Conservation (phyloP, 2,888 invertebrate genomes). For the Entomobrya multifasciata region DNA sequence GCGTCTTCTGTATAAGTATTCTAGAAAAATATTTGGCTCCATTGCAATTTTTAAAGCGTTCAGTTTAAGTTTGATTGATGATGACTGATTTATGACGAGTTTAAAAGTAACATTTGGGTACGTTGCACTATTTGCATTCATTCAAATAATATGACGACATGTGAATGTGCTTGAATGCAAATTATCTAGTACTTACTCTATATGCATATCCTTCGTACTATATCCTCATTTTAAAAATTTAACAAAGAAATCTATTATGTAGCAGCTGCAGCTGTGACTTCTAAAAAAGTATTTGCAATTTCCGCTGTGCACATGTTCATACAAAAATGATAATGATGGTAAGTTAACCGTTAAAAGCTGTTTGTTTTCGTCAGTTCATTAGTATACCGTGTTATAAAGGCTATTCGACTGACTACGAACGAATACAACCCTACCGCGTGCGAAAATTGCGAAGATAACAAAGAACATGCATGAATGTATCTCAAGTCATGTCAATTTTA, state of each 20-base stretch:
- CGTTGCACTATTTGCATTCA: not conserved
- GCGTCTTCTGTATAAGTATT: too few relatives aligned
- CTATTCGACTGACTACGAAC: too few relatives aligned
- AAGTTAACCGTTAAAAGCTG: too few relatives aligned
- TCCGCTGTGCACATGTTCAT: not conserved
- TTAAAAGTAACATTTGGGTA: slow-evolving; percentile 6
- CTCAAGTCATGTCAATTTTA: too few relatives aligned
- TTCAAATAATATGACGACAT: not conserved
- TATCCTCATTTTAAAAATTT: not conserved
- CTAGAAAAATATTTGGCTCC: slow-evolving; percentile 5
- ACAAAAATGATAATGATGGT: too few relatives aligned
- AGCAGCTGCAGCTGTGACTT: too few relatives aligned
- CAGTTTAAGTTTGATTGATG: slow-evolving; percentile 28
- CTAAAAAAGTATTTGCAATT: not conserved
- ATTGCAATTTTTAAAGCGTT: not conserved
- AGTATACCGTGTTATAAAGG: too few relatives aligned
- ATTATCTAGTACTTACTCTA: too few relatives aligned
- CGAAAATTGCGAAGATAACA: too few relatives aligned
- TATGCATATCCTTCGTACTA: not conserved
- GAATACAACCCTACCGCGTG: too few relatives aligned
- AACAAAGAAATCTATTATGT: not conserved
- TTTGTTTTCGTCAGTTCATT: too few relatives aligned
- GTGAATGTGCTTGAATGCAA: not conserved
- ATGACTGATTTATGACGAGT: slow-evolving; percentile 5
- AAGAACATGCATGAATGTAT: too few relatives aligned